Percentiles rank a stretch among this genome's conserved stretches.
Conservation (phyloP, 2,113 vertebrate species). For the Plotosus lineatus region DNA sequence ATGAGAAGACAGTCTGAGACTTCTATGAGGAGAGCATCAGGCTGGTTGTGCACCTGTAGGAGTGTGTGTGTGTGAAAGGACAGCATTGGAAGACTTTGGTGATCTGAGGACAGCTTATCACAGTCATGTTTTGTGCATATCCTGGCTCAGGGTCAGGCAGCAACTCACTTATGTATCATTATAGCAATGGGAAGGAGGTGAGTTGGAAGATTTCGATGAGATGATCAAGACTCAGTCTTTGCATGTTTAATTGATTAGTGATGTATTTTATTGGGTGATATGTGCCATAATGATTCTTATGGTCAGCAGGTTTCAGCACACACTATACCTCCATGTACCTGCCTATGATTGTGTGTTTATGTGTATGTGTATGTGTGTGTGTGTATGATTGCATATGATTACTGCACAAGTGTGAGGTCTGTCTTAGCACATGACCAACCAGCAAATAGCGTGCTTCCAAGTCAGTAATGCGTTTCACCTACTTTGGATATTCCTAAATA, state of each 20-base stretch:
- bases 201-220: constrained; percentile 60
- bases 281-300: not conserved
- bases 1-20: constrained; percentile 79
- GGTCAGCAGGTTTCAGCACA: not conserved
- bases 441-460: not conserved
- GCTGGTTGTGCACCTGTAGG: constrained; percentile 73
- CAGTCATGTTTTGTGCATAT: constrained; percentile 91
- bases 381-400: not conserved
- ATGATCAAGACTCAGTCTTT: not conserved
- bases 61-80: constrained; percentile 62
- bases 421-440: not conserved
- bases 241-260: not conserved
- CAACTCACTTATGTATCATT: constrained; percentile 91
- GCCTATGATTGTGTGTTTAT: not conserved
- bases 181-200: constrained; percentile 89
- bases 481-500: not conserved
- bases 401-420: not conserved
- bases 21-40: constrained; percentile 63
- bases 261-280: not conserved
- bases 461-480: not conserved
- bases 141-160: constrained; percentile 83
- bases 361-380: not conserved
- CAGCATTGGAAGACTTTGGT: constrained; percentile 60
- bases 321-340: not conserved
- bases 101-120: constrained; percentile 65